phyloP scores from a whole-genome alignment of 2,113 vertebrate species.

The Balaenoptera acutorostrata region DNA sequence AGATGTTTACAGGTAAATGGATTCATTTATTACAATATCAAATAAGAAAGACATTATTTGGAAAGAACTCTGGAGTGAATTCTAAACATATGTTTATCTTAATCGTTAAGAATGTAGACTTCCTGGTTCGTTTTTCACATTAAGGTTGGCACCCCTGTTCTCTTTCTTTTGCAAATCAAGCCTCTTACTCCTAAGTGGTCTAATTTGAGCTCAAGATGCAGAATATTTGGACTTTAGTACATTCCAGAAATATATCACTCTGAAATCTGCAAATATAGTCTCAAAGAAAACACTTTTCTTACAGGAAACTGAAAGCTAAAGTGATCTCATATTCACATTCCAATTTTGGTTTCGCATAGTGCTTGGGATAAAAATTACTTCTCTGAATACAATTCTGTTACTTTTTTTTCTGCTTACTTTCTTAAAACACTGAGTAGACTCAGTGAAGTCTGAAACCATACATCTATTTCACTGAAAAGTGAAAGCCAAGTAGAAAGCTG shows the following conservation, averaged over 20 bases:
- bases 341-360: not conserved
- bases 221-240: not conserved
- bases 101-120: not conserved
- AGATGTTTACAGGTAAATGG: not conserved
- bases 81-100: not conserved
- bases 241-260: not conserved
- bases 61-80: not conserved
- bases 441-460: not conserved
- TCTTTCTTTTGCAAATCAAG: not conserved
- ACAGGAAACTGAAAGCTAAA: not conserved
- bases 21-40: not conserved
- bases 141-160: not conserved
- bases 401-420: not conserved
- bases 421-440: not conserved
- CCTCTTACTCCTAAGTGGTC: not conserved
- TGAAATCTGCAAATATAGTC: not conserved
- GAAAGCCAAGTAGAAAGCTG: not conserved
- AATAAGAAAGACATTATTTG: not conserved
- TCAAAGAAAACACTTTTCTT: slow-evolving; percentile 27
- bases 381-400: not conserved
- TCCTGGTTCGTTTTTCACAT: not conserved
- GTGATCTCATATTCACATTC: not conserved
- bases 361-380: not conserved
- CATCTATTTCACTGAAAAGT: not conserved
- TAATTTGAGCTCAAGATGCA: not conserved